Evolutionary conservation across 64 coral and sea anemone genomes (phyloP).

Genomic region (Acropora yongei): DNA sequence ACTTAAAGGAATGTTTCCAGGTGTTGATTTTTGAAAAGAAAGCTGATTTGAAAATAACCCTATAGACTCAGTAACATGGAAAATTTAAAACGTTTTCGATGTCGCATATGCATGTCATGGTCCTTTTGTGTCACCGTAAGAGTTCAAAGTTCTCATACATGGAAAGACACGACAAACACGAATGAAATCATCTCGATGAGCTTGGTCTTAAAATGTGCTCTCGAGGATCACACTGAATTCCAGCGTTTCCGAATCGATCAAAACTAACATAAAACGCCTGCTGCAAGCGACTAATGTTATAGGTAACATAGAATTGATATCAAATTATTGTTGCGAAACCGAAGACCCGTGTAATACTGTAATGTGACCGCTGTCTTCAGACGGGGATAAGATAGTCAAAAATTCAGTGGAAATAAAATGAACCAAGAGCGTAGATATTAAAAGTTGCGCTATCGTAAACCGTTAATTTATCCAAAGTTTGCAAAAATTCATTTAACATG

Average conservation of each 20-base stretch:
- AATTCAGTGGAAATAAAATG: not conserved
- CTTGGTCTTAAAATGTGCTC: not conserved
- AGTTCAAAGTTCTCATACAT: not conserved
- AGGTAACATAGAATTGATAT: not conserved
- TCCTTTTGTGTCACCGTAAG: not conserved
- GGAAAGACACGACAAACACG: not conserved
- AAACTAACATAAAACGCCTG: no score
- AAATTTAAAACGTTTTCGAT: not conserved
- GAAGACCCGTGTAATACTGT: not conserved
- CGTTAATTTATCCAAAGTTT: no score
- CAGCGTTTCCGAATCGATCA: not conserved
- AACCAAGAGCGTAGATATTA: not conserved
- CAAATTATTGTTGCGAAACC: not conserved
- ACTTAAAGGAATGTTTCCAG: not conserved
- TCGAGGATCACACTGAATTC: not conserved
- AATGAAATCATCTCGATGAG: not conserved
- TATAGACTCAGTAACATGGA: not conserved
- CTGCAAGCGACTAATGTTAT: not conserved
- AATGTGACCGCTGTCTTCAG: not conserved
- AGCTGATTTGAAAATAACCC: not conserved
- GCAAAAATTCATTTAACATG: not conserved
- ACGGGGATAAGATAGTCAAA: not conserved
- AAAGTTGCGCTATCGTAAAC: not conserved
- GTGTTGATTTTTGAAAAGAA: not conserved
- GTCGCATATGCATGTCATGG: not conserved